Evolutionary conservation across 1,140 invertebrate genomes (phyloP).

Genomic region (Metopolophium dirhodum): DNA sequence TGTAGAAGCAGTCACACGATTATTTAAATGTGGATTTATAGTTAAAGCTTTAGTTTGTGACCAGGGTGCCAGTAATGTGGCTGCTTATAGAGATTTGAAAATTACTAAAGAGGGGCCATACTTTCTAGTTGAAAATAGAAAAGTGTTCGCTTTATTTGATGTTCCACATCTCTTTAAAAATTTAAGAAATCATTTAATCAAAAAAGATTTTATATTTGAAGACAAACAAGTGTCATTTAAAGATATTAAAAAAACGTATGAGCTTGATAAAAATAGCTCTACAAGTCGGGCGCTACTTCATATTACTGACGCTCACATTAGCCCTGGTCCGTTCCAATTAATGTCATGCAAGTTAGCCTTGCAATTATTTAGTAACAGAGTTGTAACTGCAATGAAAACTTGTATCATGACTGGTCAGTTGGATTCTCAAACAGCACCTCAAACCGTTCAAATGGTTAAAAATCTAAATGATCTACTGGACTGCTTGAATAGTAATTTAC

Average conservation of each 20-base stretch:
- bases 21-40: background rate
- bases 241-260: background rate
- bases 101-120: background rate
- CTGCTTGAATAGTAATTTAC: background rate
- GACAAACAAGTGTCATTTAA: slow-evolving; percentile 15
- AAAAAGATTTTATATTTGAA: background rate
- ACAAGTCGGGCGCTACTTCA: background rate
- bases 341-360: slow-evolving; percentile 22
- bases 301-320: background rate
- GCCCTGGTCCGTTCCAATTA: background rate
- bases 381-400: background rate
- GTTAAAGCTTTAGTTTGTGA: background rate
- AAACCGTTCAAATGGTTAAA: background rate
- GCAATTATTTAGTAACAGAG: background rate
- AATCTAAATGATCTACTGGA: slow-evolving; percentile 8
- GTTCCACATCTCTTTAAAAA: background rate
- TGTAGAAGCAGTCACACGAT: background rate
- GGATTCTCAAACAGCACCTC: background rate
- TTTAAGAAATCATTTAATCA: slow-evolving; percentile 2
- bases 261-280: slow-evolving; percentile 5
- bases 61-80: background rate
- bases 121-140: background rate
- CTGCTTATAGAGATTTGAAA: background rate
- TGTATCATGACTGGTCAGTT: slow-evolving; percentile 5
- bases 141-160: background rate